Evolutionary conservation across 2,888 invertebrate species (phyloP).

Genomic region (Beris morrisii): DNA sequence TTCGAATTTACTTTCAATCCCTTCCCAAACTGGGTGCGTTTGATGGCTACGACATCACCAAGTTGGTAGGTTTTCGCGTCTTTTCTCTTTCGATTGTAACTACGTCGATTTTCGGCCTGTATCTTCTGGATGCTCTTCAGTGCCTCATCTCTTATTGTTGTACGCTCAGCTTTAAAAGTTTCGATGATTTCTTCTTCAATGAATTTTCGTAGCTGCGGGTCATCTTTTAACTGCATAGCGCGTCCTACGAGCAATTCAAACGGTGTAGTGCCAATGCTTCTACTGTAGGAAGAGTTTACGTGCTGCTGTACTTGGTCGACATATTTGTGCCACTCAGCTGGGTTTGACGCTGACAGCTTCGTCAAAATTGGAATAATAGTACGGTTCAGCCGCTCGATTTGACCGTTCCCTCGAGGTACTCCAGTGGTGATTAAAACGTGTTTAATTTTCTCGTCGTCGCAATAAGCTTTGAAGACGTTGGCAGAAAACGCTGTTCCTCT

Average conservation of each 20-base stretch:
- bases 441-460: too few species aligned
- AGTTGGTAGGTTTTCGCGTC: conserved; percentile 34
- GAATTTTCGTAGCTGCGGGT: conserved; percentile 1
- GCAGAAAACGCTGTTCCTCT: too few species aligned
- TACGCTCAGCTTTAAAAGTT: conserved; percentile 6
- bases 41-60: conserved; percentile 43
- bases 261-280: conserved; percentile 4
- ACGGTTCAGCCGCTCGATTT: too few species aligned
- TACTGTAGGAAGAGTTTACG: conserved; percentile 8
- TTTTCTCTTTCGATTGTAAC: conserved; percentile 36
- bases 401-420: too few species aligned
- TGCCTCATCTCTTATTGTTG: background rate
- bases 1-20: conserved; percentile 48
- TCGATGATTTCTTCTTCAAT: conserved; percentile 13
- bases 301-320: background rate
- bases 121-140: conserved; percentile 18
- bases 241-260: conserved; percentile 26
- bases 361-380: too few species aligned
- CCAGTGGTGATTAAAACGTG: too few species aligned
- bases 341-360: too few species aligned
- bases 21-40: conserved; percentile 48
- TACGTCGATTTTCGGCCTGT: conserved; percentile 38
- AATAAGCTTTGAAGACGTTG: too few species aligned
- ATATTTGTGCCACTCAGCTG: background rate
- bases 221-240: conserved; percentile 6